Conservation (phyloP, 2,797 vertebrate species). For the Peromyscus aztecus region DNA sequence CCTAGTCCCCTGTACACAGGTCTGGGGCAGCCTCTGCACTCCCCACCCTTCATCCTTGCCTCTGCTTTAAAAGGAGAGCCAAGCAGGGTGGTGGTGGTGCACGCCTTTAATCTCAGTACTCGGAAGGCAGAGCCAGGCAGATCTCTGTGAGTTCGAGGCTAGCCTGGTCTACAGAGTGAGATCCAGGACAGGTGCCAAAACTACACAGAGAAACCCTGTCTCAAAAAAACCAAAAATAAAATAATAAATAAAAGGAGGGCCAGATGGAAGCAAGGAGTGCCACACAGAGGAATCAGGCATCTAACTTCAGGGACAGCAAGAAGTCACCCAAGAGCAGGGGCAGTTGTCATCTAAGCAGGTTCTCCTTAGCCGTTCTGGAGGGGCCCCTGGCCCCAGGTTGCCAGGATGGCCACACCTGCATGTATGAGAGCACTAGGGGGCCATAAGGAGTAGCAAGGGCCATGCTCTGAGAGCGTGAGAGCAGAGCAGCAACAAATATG, state of each 20-base stretch:
- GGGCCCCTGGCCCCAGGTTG: background rate
- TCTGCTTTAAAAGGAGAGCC: background rate
- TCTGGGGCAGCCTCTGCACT: background rate
- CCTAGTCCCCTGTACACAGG: background rate
- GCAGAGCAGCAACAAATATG: background rate
- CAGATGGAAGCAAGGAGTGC: background rate
- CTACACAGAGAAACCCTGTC: no score
- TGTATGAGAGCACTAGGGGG: accelerated
- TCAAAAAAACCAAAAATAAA: no score
- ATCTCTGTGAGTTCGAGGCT: no score
- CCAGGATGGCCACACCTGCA: background rate
- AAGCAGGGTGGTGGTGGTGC: background rate
- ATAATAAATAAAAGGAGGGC: background rate
- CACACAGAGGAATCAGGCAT: background rate
- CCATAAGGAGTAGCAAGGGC: accelerated
- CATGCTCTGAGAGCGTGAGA: background rate
- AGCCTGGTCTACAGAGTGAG: no score
- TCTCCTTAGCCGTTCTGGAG: no score
- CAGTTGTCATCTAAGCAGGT: background rate
- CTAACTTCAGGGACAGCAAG: background rate
- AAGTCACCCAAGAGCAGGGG: background rate
- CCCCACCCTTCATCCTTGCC: background rate
- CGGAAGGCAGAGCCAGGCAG: no score
- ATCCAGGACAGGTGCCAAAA: no score
- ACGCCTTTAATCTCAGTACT: no score